Evolutionary conservation across 2,113 vertebrate genomes (phyloP), one percentile per base, ranked within the genome.

Genomic region (Syngnathus typhle): DNA sequence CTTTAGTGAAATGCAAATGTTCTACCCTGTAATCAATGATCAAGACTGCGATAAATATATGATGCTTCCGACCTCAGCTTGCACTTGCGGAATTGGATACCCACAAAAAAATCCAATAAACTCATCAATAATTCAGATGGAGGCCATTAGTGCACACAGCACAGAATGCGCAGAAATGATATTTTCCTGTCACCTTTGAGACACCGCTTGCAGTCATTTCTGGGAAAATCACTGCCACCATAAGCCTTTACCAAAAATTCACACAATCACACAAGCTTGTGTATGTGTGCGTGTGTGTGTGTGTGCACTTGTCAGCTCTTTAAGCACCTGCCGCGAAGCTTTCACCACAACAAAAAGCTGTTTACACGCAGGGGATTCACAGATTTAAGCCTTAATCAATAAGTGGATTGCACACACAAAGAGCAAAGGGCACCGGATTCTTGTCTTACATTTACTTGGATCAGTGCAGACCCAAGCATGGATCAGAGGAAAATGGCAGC

Each of bases 111-210:
- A 58, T 58, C 72, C 75, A 64, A 83, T 82, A 9, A 71, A 44
- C 47, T 77, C 75, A 83, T 83, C 41, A 79, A 79, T 86, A 52
- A 83, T 82, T 84, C 69, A 84, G 44, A 38, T 7, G 3, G 13
- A 9, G 58, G 32, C 58, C 70, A 78, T 82, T 78, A 80, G 64
- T 43, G 23, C 19, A 69, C 18, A 37, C 51, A 5, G 39, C 27
- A 18, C 43, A 27, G 15, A 19, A 7, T 46, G 43, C 3, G 36
- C 18, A 51, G 56, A 15, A 65, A 43, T 67, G 1, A 51, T 49
- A 12, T 39, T 6, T 67, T 1, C 1, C 19, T 44, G 44, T 39
- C 19, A 41, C 37, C 10, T 5, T n/a, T 38, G 37, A 32, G 8
- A 12, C 19, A 18, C 0, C 27, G 11, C 43, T 7, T 44, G 21